phyloP scores from a whole-genome alignment of 2,797 vertebrate species.

The Synaphobranchus kaupii region DNA sequence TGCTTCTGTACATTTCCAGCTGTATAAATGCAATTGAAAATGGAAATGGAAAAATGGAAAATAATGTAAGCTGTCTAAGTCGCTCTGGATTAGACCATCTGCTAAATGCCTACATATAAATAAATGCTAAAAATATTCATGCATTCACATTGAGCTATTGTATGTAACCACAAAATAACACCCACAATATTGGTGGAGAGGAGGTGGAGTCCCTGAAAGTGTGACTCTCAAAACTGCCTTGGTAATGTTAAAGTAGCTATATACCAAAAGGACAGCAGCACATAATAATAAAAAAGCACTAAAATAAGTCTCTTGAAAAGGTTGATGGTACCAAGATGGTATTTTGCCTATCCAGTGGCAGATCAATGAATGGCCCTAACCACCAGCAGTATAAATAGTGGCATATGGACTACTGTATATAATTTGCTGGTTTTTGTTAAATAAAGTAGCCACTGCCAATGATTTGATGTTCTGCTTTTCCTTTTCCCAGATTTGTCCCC shows the following conservation, averaged over 20 bases:
- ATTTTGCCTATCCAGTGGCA: background rate
- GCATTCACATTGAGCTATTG: background rate
- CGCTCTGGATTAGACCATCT: background rate
- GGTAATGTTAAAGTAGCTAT: too few relatives aligned
- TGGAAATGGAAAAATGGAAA: background rate
- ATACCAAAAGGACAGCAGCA: background rate
- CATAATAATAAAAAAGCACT: background rate
- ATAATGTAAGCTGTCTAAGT: background rate
- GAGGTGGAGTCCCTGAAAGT: background rate
- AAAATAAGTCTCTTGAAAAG: slow-evolving; percentile 1
- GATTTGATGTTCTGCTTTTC: background rate
- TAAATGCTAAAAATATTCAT: background rate
- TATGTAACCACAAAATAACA: background rate
- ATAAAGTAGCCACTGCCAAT: background rate
- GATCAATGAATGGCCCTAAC: background rate
- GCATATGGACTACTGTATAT: slow-evolving; percentile 6
- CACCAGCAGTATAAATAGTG: background rate
- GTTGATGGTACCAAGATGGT: background rate
- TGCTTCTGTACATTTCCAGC: background rate
- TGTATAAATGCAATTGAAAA: background rate
- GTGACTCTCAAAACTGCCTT: background rate
- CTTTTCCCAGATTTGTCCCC: background rate
- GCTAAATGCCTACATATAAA: background rate
- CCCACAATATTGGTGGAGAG: background rate
- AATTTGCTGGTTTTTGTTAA: background rate